These are phyloP conservation scores for Oplegnathus fasciatus DNA, from an alignment of 2,113 vertebrate species.

Conservation along the genomic window DNA sequence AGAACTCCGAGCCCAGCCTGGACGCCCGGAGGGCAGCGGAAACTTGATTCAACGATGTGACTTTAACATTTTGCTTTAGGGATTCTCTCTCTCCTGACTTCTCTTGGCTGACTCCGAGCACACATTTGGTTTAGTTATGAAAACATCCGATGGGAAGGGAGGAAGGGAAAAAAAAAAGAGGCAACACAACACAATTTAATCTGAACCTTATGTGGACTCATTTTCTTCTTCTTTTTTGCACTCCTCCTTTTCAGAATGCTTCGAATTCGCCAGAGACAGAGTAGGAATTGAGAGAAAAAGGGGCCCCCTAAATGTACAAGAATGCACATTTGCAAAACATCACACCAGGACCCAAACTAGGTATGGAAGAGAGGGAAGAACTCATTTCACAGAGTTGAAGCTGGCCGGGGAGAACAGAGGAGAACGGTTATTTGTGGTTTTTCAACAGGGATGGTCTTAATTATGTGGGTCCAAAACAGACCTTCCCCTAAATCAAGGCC, in stretches of 20 bases:
- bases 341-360: conserved; percentile 56
- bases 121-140: conserved; percentile 85
- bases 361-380: conserved; percentile 40
- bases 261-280: conserved; percentile 71
- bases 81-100: conserved; percentile 70
- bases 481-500: conserved; percentile 54
- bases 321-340: conserved; percentile 82
- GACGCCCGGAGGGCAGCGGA: conserved; percentile 61
- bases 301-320: conserved; percentile 70
- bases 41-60: conserved; percentile 67
- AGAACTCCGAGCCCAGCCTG: conserved; percentile 40
- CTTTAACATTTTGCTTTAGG: conserved; percentile 72
- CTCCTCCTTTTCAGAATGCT: conserved; percentile 64
- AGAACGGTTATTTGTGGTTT: conserved; percentile 55
- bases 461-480: conserved; percentile 64
- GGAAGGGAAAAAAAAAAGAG: conserved; percentile 41
- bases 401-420: conserved; percentile 19
- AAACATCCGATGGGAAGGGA: conserved; percentile 85
- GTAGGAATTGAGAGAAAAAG: conserved; percentile 66
- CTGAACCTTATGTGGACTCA: conserved; percentile 82
- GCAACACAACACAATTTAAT: conserved; percentile 82
- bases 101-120: conserved; percentile 76
- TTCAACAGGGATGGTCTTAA: conserved; percentile 57
- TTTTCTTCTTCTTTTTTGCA: conserved; percentile 48
- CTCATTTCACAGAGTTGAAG: conserved; percentile 18